A percentile compares a stretch with the other conserved stretches of the same genome.
Evolutionary conservation across 2,797 vertebrate genomes (phyloP).

Genomic region (Sciaenops ocellatus): DNA sequence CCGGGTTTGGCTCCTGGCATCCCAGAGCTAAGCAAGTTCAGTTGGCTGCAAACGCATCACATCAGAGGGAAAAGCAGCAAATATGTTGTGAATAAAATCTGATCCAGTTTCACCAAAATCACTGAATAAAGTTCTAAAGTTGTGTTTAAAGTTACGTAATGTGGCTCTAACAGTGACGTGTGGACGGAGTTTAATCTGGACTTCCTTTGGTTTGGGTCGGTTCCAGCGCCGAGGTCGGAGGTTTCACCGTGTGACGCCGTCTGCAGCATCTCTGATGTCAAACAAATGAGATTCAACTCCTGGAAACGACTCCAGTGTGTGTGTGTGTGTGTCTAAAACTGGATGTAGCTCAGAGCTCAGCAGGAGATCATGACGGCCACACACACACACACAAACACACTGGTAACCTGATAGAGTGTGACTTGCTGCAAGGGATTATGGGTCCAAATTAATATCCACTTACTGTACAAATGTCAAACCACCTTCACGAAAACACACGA

Average conservation of each 20-base stretch:
- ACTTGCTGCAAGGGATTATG: conserved; percentile 68
- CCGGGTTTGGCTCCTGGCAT: no score
- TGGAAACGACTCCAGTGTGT: background rate
- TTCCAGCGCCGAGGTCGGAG: background rate
- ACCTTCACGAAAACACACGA: conserved; percentile 9
- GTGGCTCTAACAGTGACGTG: background rate
- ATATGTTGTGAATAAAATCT: no score
- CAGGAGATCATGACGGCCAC: conserved; percentile 20
- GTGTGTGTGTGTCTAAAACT: conserved; percentile 51
- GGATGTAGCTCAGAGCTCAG: conserved; percentile 45
- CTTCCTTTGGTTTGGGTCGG: conserved; percentile 4
- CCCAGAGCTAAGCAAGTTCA: no score
- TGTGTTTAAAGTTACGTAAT: no score
- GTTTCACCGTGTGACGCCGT: conserved; percentile 1
- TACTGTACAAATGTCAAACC: conserved; percentile 56
- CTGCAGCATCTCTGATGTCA: conserved; percentile 31
- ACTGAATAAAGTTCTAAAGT: no score
- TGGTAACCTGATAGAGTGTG: conserved; percentile 64
- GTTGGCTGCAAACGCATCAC: no score
- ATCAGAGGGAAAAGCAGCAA: no score
- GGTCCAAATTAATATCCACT: conserved; percentile 72
- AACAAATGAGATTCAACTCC: conserved; percentile 20
- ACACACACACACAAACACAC: conserved; percentile 19
- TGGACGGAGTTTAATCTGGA: conserved; percentile 35
- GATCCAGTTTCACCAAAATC: no score